These are phyloP conservation scores for Drosophila lacicola DNA, from an alignment of 2,888 invertebrate genomes.

Conservation along the genomic window DNA sequence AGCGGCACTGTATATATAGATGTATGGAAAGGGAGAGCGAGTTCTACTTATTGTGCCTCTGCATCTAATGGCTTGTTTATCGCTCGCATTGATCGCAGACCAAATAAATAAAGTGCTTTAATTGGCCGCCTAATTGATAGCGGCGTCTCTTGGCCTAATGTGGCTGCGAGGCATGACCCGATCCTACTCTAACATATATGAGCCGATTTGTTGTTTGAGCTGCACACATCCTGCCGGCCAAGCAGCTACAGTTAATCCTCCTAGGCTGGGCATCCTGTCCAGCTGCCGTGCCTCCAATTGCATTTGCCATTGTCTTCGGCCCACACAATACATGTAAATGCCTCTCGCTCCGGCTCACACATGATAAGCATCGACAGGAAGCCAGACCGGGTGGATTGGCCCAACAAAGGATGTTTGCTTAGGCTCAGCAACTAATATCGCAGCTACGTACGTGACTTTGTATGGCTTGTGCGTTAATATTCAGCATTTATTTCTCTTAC, in stretches of 20 bases:
- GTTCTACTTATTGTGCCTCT: not conserved
- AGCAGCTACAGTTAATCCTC: conserved; percentile 57
- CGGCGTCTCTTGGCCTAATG: conserved; percentile 41
- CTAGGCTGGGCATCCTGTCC: conserved; percentile 43
- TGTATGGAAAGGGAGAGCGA: not conserved
- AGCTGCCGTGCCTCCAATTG: conserved; percentile 57
- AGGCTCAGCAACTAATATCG: conserved; percentile 45
- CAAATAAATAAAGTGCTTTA: conserved; percentile 70
- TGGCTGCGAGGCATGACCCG: conserved; percentile 24
- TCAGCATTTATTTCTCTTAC: conserved; percentile 20
- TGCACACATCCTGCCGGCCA: conserved; percentile 31
- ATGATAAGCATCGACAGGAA: conserved; percentile 76
- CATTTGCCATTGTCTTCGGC: conserved; percentile 30
- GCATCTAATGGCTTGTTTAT: conserved; percentile 72
- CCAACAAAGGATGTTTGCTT: conserved; percentile 75
- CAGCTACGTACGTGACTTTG: conserved; percentile 67
- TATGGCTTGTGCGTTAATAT: conserved; percentile 61
- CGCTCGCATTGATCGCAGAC: conserved; percentile 50
- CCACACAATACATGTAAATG: conserved; percentile 40
- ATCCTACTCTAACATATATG: conserved; percentile 4
- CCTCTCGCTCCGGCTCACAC: conserved; percentile 37
- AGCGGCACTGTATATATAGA: too few relatives aligned
- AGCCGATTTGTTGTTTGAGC: conserved; percentile 40
- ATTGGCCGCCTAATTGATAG: conserved; percentile 68
- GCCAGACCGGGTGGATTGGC: conserved; percentile 40